Evolutionary conservation across 2,888 invertebrate species (phyloP).

Genomic region (Drosophila antonietae): DNA sequence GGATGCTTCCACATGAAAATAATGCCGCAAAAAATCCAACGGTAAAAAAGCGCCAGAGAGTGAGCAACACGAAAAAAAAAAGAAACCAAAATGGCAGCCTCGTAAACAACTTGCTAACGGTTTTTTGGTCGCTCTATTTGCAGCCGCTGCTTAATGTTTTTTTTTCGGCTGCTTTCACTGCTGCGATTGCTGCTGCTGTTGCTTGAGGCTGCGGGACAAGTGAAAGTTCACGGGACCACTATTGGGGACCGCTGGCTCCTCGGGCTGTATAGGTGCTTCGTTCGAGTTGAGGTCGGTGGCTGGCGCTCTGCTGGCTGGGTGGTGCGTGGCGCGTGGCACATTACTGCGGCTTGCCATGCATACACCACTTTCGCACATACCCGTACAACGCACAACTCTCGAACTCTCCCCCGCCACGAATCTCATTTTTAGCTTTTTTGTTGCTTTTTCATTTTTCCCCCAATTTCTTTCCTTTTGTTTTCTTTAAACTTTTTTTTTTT

Average conservation of each 20-base stretch:
- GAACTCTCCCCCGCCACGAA: constrained; percentile 7
- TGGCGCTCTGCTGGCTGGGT: not conserved
- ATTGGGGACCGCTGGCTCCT: constrained; percentile 30
- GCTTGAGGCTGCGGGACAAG: constrained; percentile 61
- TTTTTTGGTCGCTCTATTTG: constrained; percentile 76
- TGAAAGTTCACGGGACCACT: constrained; percentile 70
- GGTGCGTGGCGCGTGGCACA: constrained; percentile 19
- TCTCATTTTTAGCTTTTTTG: constrained; percentile 45
- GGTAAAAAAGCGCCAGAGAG: not conserved
- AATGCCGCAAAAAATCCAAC: constrained; percentile 12
- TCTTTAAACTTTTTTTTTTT: constrained; percentile 41
- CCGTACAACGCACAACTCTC: too few relatives aligned
- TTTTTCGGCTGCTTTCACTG: constrained; percentile 24
- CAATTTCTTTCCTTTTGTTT: constrained; percentile 39
- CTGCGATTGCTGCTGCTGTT: not conserved
- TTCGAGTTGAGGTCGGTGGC: constrained; percentile 8
- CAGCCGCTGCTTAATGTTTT: constrained; percentile 77
- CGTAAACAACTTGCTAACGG: constrained; percentile 78
- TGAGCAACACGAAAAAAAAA: not conserved
- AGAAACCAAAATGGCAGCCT: constrained; percentile 63
- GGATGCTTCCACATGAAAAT: constrained; percentile 43
- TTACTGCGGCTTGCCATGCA: constrained; percentile 58
- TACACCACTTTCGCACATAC: constrained; percentile 64
- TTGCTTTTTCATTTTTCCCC: constrained; percentile 25
- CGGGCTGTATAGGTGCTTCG: constrained; percentile 13